Conservation (phyloP, 2,113 vertebrate species). For the Entomyzon cyanotis region DNA sequence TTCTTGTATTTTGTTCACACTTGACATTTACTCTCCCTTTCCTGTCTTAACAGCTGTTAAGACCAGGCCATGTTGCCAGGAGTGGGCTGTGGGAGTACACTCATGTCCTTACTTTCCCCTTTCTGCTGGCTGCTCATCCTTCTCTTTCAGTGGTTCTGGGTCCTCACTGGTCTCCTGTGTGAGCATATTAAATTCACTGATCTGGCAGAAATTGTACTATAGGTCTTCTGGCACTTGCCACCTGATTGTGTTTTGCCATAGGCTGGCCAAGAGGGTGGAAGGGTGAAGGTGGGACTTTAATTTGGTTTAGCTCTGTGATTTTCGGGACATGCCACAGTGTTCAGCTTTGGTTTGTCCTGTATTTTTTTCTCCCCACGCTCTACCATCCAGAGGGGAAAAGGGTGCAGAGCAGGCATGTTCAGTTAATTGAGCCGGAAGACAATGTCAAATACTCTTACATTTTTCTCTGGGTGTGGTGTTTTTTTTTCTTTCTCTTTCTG, state of each 20-base stretch:
- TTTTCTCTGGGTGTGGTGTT: background rate
- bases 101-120: background rate
- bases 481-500: background rate
- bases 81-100: background rate
- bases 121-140: background rate
- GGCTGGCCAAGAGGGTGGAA: background rate
- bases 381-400: background rate
- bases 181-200: background rate
- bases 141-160: background rate
- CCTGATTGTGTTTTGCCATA: background rate
- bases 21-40: background rate
- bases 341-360: background rate
- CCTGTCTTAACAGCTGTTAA: background rate
- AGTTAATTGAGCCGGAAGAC: background rate
- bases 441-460: background rate
- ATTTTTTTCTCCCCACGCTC: background rate
- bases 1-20: background rate
- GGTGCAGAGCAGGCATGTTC: background rate
- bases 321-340: background rate
- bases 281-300: background rate
- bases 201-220: background rate
- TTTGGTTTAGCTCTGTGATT: background rate
- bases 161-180: background rate
- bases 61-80: background rate
- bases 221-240: background rate